Evolutionary conservation across 2,888 invertebrate species (phyloP), one percentile per base, ranked within the genome.

Genomic region (Uloborus plumipes): DNA sequence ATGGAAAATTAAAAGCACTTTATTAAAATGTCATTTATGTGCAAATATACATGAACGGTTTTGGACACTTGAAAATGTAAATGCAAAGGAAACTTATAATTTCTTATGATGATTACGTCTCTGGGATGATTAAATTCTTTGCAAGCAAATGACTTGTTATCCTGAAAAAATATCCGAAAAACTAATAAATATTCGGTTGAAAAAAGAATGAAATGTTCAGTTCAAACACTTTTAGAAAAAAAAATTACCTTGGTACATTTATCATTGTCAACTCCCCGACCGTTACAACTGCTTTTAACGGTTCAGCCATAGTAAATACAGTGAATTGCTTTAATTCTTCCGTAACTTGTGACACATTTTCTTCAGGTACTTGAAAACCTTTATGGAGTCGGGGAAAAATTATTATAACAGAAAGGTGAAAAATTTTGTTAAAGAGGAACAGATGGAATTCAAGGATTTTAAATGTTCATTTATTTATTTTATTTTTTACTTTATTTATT

Each of bases 201-300:
- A 39, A 39, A 39, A n/a, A n/a, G n/a, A 1, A 1, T 16, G 16
- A 64, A 39, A 2, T 59, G 18, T 18, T 55, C 18, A 20, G 6
- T 55, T 3, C 3, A 18, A 55, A 15, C 4, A 55, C 55, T 55
- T 18, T 53, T 2, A 16, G 47, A 47, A 18, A 26, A 22, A 51
- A 64, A 58, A 72, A 53, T 78, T 72, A 78, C 78, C 0, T 13
- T 6, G 72, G 59, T 13, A 78, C 53, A 31, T 66, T 20, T 6
- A 72, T 47, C 13, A 0, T 39, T 7, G 20, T 39, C 26, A 39
- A 13, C 9, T 66, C 66, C 11, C 20, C 66, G 18, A 51, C 78
- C 26, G 15, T 16, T 31, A 78, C 72, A 31, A 16, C n/a, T 20
- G 72, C 78, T 66, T 39, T 61, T 14, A 72, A 22, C 1, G 66